Base-by-base conservation (phyloP, 2,797 vertebrate species). In the Falco peregrinus region DNA sequence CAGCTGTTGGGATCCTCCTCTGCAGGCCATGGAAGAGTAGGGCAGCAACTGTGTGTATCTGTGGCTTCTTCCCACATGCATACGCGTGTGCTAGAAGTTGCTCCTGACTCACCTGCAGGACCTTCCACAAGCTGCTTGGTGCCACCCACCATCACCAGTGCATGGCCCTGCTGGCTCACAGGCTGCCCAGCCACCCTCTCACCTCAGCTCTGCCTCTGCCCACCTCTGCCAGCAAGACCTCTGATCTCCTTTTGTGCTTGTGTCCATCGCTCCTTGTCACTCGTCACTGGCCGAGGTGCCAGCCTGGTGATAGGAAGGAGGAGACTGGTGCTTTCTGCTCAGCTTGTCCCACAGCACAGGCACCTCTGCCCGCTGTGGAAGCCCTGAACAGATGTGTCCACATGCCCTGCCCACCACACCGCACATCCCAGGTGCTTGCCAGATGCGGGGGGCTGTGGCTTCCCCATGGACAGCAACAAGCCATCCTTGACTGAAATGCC, bases 291-390 rank as follows among this genome's bases (percentile, higher is more conserved):
- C 41, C 41, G 11, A 41, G 21, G 3, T 75, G n/a, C 37, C 65
- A 83, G 13, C 22, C 11, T 1, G 0, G 24, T 45, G 37, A 53
- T 5, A 69, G 43, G 29, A 84, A 75, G 29, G 33, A 71, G 28
- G 8, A 74, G 45, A 50, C 13, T 7, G 11, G 6, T 45, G 29
- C 31, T 79, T 93, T 91, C 70, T 83, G 33, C 50, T 91, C 4
- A 0, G 6, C 22, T 51, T 64, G 60, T 41, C 71, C 54, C 28
- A 6, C 0, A 37, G 37, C 37, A 37, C 37, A 37, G 0, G 41
- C 71, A 65, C 59, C 43, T 77, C 51, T 81, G 60, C 31, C n/a
- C 1, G 0, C n/a, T 60, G n/a, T 12, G 4, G 35, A 76, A 80
- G 41, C 37, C 54, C 77, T 21, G 64, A 83, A 68, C 16, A 11